Percentiles rank a stretch among this genome's conserved stretches.
Evolutionary conservation across 2,888 invertebrate genomes (phyloP).

Genomic region (Sialis lutaria): DNA sequence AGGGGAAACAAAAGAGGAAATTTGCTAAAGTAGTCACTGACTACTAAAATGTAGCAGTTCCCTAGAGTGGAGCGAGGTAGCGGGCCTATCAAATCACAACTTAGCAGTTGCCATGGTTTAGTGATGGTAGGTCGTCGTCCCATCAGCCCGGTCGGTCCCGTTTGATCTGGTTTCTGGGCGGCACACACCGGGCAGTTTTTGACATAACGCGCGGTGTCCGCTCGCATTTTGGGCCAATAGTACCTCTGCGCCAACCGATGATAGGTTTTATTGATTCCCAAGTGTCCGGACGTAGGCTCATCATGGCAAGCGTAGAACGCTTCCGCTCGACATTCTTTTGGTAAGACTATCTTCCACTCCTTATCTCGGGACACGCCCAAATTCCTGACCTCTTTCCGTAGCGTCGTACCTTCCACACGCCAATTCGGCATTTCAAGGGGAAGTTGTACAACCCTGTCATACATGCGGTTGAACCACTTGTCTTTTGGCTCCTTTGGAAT

Average conservation of each 20-base stretch:
- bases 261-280: slow-evolving; percentile 10
- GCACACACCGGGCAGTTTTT: slow-evolving; percentile 7
- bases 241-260: slow-evolving; percentile 6
- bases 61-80: slow-evolving; percentile 7
- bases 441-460: not conserved
- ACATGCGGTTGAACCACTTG: not conserved
- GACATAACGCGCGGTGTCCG: slow-evolving; percentile 9
- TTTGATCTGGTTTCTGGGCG: not conserved
- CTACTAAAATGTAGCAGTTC: slow-evolving; percentile 9
- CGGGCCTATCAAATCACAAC: slow-evolving; percentile 10
- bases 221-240: slow-evolving; percentile 13
- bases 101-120: slow-evolving; percentile 10
- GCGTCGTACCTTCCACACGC: slow-evolving; percentile 5
- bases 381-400: not conserved
- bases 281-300: slow-evolving; percentile 9
- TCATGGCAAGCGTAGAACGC: slow-evolving; percentile 7
- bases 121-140: not conserved
- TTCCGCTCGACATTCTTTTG: not conserved
- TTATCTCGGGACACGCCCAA: not conserved
- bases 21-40: slow-evolving; percentile 8
- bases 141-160: not conserved
- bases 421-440: slow-evolving; percentile 2
- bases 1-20: too few relatives aligned
- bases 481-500: not conserved
- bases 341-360: slow-evolving; percentile 10